Conservation (phyloP, 2,888 invertebrate genomes). For the Drosophila nr. medialis region DNA sequence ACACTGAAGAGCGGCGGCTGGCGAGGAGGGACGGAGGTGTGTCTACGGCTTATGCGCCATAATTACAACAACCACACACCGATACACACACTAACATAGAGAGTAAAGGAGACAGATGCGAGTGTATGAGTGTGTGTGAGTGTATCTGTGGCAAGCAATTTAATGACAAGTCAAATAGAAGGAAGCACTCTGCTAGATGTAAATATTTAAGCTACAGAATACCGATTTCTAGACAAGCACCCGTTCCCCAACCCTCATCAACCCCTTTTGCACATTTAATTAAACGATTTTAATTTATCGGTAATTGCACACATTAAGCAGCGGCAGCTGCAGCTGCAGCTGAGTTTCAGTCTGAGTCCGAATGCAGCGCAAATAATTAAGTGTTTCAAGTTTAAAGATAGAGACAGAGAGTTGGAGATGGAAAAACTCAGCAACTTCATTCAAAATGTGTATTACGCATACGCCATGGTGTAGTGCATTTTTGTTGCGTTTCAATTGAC, state of each 20-base stretch:
- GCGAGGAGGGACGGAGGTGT: not conserved
- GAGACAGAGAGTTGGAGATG: not conserved
- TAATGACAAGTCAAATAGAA: constrained; percentile 62
- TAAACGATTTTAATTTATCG: constrained; percentile 64
- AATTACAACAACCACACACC: constrained; percentile 32
- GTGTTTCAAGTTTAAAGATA: constrained; percentile 10
- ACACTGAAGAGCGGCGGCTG: not conserved
- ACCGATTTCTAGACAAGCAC: constrained; percentile 30
- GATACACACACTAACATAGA: not conserved
- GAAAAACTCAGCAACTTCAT: constrained; percentile 21
- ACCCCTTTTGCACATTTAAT: constrained; percentile 42
- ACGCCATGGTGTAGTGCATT: constrained; percentile 58
- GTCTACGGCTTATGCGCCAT: constrained; percentile 30
- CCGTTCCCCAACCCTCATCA: not conserved
- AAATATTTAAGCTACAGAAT: constrained; percentile 52
- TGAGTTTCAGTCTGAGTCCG: constrained; percentile 2
- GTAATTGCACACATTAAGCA: constrained; percentile 51
- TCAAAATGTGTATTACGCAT: constrained; percentile 57
- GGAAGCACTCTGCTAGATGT: constrained; percentile 43
- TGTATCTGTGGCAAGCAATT: constrained; percentile 36
- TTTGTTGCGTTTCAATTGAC: constrained; percentile 7
- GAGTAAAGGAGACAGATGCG: not conserved
- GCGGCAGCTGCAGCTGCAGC: not conserved
- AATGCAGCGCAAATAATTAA: constrained; percentile 37
- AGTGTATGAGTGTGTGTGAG: constrained; percentile 11